A percentile compares a stretch with the other conserved stretches of the same genome.
phyloP scores from a whole-genome alignment of 2,113 vertebrate species.

The Piliocolobus tephrosceles region DNA sequence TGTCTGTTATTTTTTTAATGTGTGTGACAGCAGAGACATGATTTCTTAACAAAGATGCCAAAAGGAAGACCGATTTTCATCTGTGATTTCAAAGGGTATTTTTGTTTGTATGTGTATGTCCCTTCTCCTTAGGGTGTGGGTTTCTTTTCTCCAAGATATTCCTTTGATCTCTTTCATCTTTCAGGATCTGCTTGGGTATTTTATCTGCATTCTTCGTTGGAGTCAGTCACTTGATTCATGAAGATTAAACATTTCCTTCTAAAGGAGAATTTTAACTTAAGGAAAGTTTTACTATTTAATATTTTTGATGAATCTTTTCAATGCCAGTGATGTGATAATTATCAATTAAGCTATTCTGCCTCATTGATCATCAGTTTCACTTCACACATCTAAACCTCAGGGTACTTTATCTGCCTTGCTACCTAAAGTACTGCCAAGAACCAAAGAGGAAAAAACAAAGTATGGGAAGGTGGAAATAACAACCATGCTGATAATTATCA shows the following conservation, averaged over 20 bases:
- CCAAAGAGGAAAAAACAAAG: background rate
- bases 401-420: background rate
- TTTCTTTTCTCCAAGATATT: conserved; percentile 50
- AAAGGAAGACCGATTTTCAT: conserved; percentile 72
- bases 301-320: conserved; percentile 41
- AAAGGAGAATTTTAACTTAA: conserved; percentile 33
- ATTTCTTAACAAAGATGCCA: conserved; percentile 61
- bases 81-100: conserved; percentile 73
- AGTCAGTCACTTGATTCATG: background rate
- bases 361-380: background rate
- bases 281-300: background rate
- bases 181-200: conserved; percentile 39
- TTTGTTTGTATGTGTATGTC: conserved; percentile 37
- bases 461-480: background rate
- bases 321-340: background rate
- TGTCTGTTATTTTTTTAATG: conserved; percentile 54
- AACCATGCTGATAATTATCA: background rate
- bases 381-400: background rate
- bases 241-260: conserved; percentile 24
- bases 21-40: background rate
- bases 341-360: background rate
- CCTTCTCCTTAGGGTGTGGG: conserved; percentile 59
- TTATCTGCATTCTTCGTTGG: conserved; percentile 49
- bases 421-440: background rate
- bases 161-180: conserved; percentile 78